Evolutionary conservation across 30 jellyfish, hydroid and myxozoan species (phyloP), one percentile per base, ranked within the genome.

Genomic region (Rhopilema esculentum): DNA sequence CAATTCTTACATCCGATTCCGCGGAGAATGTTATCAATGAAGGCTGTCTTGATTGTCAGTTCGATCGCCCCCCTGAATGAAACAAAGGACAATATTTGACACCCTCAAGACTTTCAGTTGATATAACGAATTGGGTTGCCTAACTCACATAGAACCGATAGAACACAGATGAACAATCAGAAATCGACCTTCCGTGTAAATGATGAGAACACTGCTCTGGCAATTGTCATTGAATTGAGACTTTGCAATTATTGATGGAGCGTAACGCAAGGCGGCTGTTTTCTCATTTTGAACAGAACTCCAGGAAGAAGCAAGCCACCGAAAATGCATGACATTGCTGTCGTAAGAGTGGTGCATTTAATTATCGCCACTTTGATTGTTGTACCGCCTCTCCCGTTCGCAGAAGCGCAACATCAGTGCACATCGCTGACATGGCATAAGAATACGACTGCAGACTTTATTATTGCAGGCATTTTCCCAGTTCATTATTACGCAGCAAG

Each of bases 391-490:
- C 57, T 6, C 9, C 31, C 23, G 23, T 30, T 71, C 4, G 40
- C 9, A 16, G 80, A 9, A 28, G 49, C 18, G 40, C 0, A 61
- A 32, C 8, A n/a, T 9, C 83, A 29, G 18, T 88, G 97, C 82
- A n/a, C 29, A 8, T 50, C 79, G 8, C 61, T 88, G 53, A 23
- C 8, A 22, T 74, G 83, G 84, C 91, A 88, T 23, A 88, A 88
- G 49, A 73, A 88, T 79, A 33, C 81, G 24, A 67, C 68, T 72
- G 94, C 97, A n/a, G 91, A 91, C 63, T 83, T 65, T 71, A 86
- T 88, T 22, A 83, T 96, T 26, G 98, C 97, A 0, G 97, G 97
- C 20, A 76, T 96, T 49, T 91, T 96, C 66, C 99, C 99, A 0
- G 98, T 90, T 26, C 99, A 96, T 66, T 89, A 80, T 66, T 81